phyloP scores from a whole-genome alignment of 2,888 invertebrate species.

The Clivina fossor region DNA sequence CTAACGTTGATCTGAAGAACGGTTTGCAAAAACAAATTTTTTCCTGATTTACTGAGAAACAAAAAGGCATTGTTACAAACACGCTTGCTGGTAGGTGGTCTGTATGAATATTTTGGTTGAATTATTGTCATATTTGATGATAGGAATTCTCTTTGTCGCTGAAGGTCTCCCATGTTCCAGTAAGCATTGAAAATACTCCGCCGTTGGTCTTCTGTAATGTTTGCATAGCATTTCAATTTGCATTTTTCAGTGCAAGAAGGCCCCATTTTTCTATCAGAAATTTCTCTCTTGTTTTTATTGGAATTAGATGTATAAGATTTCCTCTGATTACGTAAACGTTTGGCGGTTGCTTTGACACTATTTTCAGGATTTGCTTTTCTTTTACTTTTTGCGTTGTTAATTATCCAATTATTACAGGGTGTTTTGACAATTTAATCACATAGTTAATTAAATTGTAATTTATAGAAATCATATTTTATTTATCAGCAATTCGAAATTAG shows the following conservation, averaged over 20 bases:
- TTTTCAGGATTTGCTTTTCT: slow-evolving; percentile 26
- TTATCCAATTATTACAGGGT: no score
- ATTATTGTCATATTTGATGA: slow-evolving; percentile 7
- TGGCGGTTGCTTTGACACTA: slow-evolving; percentile 23
- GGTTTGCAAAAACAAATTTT: slow-evolving; percentile 35
- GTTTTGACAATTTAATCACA: no score
- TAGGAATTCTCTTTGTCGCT: slow-evolving; percentile 15
- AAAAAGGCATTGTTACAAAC: slow-evolving; percentile 41
- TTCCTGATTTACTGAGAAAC: slow-evolving; percentile 38
- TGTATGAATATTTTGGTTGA: slow-evolving; percentile 34
- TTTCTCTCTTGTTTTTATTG: slow-evolving; percentile 22
- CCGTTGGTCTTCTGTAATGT: slow-evolving; percentile 17
- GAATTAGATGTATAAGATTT: slow-evolving; percentile 26
- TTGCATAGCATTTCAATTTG: slow-evolving; percentile 14
- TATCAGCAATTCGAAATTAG: no score
- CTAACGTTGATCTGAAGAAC: slow-evolving; percentile 35
- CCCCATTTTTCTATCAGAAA: slow-evolving; percentile 16
- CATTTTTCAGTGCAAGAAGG: slow-evolving; percentile 35
- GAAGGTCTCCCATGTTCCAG: slow-evolving; percentile 14
- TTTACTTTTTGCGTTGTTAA: no score
- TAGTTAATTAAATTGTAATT: no score
- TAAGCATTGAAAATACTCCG: slow-evolving; percentile 10
- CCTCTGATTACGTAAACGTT: slow-evolving; percentile 22
- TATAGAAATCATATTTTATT: no score
- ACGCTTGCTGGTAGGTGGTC: slow-evolving; percentile 37